Evolutionary conservation across 2,797 vertebrate species (phyloP), one percentile per base, ranked within the genome.

Genomic region (Sardinella longiceps): DNA sequence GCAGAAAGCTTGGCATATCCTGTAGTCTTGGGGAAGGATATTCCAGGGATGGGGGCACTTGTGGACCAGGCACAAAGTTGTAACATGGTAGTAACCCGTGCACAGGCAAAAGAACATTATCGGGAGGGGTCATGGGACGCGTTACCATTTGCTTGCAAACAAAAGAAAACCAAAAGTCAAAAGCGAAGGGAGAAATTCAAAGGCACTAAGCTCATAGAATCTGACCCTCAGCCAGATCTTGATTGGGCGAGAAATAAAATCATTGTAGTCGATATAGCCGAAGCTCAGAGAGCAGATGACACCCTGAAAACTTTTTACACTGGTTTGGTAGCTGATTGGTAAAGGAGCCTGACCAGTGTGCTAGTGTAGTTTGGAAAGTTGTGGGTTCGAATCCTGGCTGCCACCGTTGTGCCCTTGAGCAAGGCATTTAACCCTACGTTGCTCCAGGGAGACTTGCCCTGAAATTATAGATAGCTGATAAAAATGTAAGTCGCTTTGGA

Each of bases 271-370:
- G 63, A 66, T 10, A 66, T 66, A 30, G 12, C 14, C 2, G 0
- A 33, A 14, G 25, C 30, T 14, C 63, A 66, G 5, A 5, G 11
- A 66, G 25, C 63, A 66, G 63, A 33, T 66, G 6, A 14, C 2
- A 2, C 63, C 25, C 30, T 66, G 5, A 7, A 30, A 66, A 2
- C 63, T 9, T 33, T 28, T 14, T 66, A 30, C 3, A 6, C 25
- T 60, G 82, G 85, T 11, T 66, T 86, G 0, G 84, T 60, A 4
- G 81, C 77, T 23, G 85, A n/a, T n/a, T n/a, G n/a, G n/a, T n/a
- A n/a, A n/a, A n/a, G n/a, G n/a, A n/a, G n/a, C n/a, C n/a, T n/a
- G n/a, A n/a, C n/a, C n/a, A n/a, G n/a, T n/a, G n/a, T n/a, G n/a
- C n/a, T n/a, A n/a, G n/a, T n/a, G n/a, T n/a, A n/a, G n/a, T n/a